Conservation (phyloP, 2,113 vertebrate genomes). For the Onychorhynchus coronatus region DNA sequence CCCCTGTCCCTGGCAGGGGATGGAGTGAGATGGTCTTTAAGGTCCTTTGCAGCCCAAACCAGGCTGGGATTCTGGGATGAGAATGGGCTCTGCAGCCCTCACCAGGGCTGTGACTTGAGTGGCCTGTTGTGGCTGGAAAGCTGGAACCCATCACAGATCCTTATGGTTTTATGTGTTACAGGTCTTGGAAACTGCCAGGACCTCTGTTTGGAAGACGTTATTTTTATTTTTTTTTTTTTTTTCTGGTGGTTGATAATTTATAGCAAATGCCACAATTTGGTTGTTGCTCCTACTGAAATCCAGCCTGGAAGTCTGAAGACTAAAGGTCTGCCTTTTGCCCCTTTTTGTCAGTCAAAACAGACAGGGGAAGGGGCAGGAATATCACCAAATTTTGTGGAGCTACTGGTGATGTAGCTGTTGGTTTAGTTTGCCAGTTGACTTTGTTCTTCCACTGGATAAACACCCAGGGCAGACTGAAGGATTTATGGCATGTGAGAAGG, state of each 20-base stretch:
- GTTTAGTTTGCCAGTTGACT: neutral
- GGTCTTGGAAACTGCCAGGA: neutral
- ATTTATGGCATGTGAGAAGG: accelerated
- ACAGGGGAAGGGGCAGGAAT: neutral
- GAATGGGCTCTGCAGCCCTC: neutral
- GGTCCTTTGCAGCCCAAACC: neutral
- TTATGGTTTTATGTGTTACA: neutral
- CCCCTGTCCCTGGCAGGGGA: neutral
- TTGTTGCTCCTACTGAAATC: neutral
- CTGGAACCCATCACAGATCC: neutral
- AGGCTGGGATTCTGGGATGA: neutral
- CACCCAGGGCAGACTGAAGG: neutral
- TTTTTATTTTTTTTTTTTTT: neutral
- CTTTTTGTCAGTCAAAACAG: neutral
- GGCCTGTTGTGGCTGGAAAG: neutral
- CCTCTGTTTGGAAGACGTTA: neutral
- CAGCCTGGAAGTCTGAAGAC: neutral
- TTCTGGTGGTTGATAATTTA: neutral
- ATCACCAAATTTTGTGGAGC: neutral
- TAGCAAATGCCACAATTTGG: neutral
- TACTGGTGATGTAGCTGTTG: neutral
- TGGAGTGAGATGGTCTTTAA: accelerated
- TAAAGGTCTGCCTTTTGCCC: neutral
- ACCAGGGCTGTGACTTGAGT: neutral
- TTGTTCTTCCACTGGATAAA: neutral